A percentile compares a stretch with the other conserved stretches of the same genome.
These are phyloP conservation scores for Monodelphis domestica DNA, from an alignment of 2,797 vertebrate genomes.

Conservation along the genomic window DNA sequence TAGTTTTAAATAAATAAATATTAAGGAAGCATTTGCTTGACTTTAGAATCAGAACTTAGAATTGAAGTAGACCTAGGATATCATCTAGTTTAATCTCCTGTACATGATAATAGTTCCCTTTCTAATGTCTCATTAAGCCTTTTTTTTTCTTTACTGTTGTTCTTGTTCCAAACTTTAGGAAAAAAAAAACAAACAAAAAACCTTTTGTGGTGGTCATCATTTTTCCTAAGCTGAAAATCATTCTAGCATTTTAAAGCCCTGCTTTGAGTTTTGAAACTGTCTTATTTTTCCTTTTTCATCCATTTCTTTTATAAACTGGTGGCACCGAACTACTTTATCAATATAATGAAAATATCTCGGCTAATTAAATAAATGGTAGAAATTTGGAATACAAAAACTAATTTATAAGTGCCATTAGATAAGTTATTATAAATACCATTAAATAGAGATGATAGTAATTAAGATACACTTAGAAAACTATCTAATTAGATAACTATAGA, in stretches of 20 bases:
- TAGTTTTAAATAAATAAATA: not conserved
- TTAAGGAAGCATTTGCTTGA: not conserved
- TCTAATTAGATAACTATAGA: not conserved
- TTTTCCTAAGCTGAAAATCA: not conserved
- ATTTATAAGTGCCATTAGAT: not conserved
- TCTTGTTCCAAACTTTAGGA: not conserved
- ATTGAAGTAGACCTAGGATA: not conserved
- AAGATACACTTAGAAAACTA: not conserved
- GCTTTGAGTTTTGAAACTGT: not conserved
- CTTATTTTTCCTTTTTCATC: not conserved
- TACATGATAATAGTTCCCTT: not conserved
- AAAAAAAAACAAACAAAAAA: no score
- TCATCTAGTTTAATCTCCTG: not conserved
- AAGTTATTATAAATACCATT: not conserved
- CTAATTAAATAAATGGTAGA: not conserved
- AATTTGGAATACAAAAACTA: not conserved
- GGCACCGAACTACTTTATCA: not conserved
- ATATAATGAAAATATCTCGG: not conserved
- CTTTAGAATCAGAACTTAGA: not conserved
- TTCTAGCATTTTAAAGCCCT: not conserved
- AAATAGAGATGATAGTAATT: not conserved
- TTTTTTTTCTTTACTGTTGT: not conserved
- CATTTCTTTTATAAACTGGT: constrained; percentile 2
- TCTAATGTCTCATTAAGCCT: no score
- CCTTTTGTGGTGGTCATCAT: not conserved